phyloP scores from a whole-genome alignment of 2,113 vertebrate species.

The Helogale parvula region DNA sequence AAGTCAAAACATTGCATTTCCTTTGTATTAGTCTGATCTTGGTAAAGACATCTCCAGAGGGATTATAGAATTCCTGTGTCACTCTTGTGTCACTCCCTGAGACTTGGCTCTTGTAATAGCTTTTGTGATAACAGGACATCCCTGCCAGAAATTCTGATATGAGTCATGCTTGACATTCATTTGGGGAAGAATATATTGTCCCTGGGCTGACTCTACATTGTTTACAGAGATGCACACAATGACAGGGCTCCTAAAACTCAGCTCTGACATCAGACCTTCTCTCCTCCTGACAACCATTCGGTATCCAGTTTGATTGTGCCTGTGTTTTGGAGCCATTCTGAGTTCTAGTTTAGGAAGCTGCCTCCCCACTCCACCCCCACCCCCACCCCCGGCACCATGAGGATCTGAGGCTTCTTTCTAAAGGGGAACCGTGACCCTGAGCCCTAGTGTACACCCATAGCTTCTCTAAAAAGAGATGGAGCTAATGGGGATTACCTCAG shows the following conservation, averaged over 20 bases:
- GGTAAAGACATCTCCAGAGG: accelerated
- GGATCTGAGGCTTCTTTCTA: background rate
- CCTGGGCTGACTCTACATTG: accelerated
- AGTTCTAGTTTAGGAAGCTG: background rate
- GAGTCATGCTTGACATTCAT: no score
- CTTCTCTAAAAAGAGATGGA: background rate
- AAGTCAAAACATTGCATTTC: background rate
- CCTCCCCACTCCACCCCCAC: background rate
- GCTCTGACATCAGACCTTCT: background rate
- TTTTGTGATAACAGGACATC: background rate
- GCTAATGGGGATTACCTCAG: accelerated
- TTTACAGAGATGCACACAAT: accelerated
- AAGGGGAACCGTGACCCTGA: accelerated
- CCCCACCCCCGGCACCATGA: accelerated
- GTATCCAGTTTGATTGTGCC: accelerated
- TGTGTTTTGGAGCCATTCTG: no score
- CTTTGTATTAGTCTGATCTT: background rate
- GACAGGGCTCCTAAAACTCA: accelerated
- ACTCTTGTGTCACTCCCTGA: background rate
- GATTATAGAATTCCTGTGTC: accelerated
- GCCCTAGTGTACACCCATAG: accelerated
- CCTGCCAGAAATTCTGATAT: background rate
- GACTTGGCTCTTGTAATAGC: accelerated
- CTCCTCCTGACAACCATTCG: accelerated
- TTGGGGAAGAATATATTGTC: background rate